These are phyloP conservation scores for Alauda arvensis DNA, from an alignment of 2,797 vertebrate genomes.

Conservation along the genomic window DNA sequence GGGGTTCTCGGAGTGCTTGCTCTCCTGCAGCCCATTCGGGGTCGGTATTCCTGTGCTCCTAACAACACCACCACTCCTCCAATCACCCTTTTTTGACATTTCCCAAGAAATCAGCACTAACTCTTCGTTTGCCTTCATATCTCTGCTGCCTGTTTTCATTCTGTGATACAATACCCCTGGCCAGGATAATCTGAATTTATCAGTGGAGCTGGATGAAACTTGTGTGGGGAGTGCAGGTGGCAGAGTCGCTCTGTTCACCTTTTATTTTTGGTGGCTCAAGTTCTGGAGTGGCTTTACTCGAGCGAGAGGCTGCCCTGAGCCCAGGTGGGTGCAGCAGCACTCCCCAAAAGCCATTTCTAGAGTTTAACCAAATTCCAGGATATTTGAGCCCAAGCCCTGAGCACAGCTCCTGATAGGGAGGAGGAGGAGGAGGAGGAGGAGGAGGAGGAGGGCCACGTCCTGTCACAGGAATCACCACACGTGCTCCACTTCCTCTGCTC, in stretches of 20 bases:
- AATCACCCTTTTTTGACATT: neutral
- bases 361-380: neutral
- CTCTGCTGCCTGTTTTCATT: neutral
- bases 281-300: neutral
- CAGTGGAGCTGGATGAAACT: neutral
- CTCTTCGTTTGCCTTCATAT: neutral
- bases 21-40: neutral
- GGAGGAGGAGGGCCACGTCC: slow-evolving; percentile 35
- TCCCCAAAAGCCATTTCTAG: neutral
- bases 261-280: neutral
- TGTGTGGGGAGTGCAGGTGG: neutral
- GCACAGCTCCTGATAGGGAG: neutral
- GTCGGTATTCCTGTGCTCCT: neutral
- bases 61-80: neutral
- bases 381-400: slow-evolving; percentile 13
- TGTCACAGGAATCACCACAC: slow-evolving; percentile 54
- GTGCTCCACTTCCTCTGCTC: slow-evolving; percentile 65
- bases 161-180: neutral
- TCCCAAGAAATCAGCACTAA: neutral
- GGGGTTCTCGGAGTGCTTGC: neutral
- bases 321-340: accelerated
- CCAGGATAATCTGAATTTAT: neutral
- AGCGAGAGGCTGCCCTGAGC: neutral
- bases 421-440: neutral
- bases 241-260: neutral